Base-by-base conservation (phyloP, 92 coral and sea anemone species). In the Porites rus region DNA sequence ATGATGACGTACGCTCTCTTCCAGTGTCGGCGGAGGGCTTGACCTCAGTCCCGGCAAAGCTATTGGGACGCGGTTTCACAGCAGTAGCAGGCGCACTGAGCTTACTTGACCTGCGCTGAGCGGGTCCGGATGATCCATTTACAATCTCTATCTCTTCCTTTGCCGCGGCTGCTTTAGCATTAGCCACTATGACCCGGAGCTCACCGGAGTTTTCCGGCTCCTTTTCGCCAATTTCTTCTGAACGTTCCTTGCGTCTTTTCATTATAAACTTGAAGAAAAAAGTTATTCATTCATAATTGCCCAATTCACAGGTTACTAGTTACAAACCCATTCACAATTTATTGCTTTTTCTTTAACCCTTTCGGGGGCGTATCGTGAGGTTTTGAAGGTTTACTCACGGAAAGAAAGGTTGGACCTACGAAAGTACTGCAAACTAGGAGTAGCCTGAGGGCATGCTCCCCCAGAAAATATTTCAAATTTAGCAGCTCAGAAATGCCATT, bases 221-320 rank as follows among this genome's bases (percentile, higher is more conserved):
- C 58, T 77, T 88, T n/a, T 31, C 60, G 22, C 72, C 74, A 20
- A 70, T 62, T 46, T 80, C 79, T 38, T 92, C 95, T 1, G 93
- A 87, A 75, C 90, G 88, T 66, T 94, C 92, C 75, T 94, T 94
- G n/a, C 98, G 95, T 54, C 87, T 90, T 58, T 93, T 85, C 98
- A 94, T 94, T 12, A 94, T 94, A 61, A 92, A 91, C 98, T 94
- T 72, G 11, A 80, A 54, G 19, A 38, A 38, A 38, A 38, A 38
- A 38, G 46, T 21, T 43, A 76, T 10, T 16, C 16, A 17, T 51
- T 77, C 11, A 24, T 16, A 31, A 61, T 11, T 12, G 61, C 63
- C 63, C 18, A 59, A 59, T 11, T 38, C 63, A 59, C 63, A 59
- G 14, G 63, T 59, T 59, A 12, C 17, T 17, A 59, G 63, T 28